A percentile compares a stretch with the other conserved stretches of the same genome.
These are phyloP conservation scores for Caiman crocodilus DNA, from an alignment of 2,797 vertebrate species.

Conservation along the genomic window DNA sequence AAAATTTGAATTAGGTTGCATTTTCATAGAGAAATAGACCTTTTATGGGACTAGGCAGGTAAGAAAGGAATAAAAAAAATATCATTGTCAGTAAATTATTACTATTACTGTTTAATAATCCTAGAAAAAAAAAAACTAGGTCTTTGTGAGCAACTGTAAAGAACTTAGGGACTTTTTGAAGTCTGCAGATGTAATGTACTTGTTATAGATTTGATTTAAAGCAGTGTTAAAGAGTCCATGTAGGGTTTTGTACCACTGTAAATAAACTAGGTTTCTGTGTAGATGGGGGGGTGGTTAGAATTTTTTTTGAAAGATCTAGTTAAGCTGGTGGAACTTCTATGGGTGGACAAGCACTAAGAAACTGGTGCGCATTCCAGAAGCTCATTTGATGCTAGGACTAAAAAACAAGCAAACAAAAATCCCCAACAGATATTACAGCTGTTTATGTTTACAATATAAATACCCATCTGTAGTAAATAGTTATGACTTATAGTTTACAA, in stretches of 20 bases:
- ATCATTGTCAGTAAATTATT: background rate
- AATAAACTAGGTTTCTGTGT: no score
- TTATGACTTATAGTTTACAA: background rate
- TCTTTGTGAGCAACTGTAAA: background rate
- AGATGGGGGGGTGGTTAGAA: no score
- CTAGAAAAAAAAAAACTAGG: background rate
- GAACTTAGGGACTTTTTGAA: background rate
- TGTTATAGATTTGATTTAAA: background rate
- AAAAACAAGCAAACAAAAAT: no score
- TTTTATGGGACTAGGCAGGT: background rate
- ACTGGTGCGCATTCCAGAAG: background rate
- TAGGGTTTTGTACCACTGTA: background rate
- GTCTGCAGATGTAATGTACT: background rate
- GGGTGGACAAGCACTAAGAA: background rate
- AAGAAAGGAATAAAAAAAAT: background rate
- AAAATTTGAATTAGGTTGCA: no score
- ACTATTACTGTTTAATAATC: fast-evolving
- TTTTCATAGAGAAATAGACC: no score
- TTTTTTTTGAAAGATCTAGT: background rate
- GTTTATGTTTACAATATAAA: background rate
- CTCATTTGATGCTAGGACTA: background rate
- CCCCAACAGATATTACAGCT: no score
- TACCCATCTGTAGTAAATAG: background rate
- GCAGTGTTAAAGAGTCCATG: background rate
- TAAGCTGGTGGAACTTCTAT: background rate